Conservation (phyloP, 1,140 invertebrate species). For the Rhagoletis zephyria region DNA sequence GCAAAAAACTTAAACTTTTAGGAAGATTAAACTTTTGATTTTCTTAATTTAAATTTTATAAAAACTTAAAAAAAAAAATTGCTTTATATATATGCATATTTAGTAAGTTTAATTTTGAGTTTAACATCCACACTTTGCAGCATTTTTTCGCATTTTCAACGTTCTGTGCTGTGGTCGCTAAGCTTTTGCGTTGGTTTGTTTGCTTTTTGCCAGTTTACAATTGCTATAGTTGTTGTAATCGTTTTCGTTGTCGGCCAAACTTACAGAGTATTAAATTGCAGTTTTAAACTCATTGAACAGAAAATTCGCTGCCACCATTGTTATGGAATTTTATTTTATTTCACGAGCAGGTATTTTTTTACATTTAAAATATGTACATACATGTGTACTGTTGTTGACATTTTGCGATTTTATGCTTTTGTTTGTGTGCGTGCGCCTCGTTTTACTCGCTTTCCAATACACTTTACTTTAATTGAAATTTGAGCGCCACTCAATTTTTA, state of each 20-base stretch:
- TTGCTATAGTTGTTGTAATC: not conserved
- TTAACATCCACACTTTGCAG: not conserved
- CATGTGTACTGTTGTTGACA: too few relatives aligned
- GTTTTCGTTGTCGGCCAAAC: not conserved
- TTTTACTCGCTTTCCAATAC: not conserved
- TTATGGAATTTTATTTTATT: constrained; percentile 34
- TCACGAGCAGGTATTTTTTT: not conserved
- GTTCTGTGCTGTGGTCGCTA: not conserved
- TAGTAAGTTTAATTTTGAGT: not conserved
- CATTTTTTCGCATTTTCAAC: not conserved
- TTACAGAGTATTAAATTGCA: constrained; percentile 37
- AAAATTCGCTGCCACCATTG: not conserved
- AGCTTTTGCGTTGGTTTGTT: not conserved
- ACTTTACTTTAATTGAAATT: constrained; percentile 52
- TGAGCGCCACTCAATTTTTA: constrained; percentile 36
- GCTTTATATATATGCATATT: too few relatives aligned
- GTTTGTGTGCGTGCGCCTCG: not conserved
- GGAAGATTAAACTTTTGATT: too few relatives aligned
- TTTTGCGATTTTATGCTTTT: too few relatives aligned
- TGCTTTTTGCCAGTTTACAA: not conserved
- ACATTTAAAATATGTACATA: not conserved
- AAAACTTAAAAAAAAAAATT: too few relatives aligned
- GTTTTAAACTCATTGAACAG: constrained; percentile 36
- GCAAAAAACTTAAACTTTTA: too few relatives aligned
- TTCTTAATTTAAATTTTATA: too few relatives aligned